Base-by-base conservation (phyloP, 2,113 vertebrate species). In the Malurus cyaneus region DNA sequence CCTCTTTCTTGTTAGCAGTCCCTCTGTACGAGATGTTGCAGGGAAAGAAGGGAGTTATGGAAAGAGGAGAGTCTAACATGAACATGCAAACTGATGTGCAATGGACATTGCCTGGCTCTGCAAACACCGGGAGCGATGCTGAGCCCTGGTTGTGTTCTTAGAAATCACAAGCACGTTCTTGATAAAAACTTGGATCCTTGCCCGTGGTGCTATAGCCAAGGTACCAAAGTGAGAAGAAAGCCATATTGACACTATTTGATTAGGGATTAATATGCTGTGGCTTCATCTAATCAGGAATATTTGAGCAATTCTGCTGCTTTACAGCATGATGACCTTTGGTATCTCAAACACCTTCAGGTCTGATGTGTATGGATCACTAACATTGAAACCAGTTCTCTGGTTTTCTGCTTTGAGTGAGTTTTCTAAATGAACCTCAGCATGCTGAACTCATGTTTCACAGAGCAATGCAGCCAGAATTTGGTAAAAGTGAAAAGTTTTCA, bases 101-200 rank as follows among this genome's bases (percentile, higher is more conserved):
- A 6, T 44, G 2, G 11, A 10, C 56, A 14, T 52, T 0, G 0
- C 62, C 74, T 80, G 25, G 50, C 57, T 92, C 66, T 93, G 70
- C 90, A 94, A 62, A 80, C 64, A 14, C 24, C 16, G 65, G 60
- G 56, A 1, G 9, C 39, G 52, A 19, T 6, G 7, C 56, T 62
- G 86, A 86, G 6, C 39, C 54, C 92, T 60, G 52, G 26, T 9
- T 80, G 50, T 64, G 72, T 56, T 80, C 88, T 69, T 47, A 52
- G 60, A 83, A 90, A 80, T 83, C 56, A 73, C 59, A 70, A 36
- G 52, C 64, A 32, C 6, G 3, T 83, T 86, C 88, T 78, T 71
- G 67, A 86, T 88, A 90, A 93, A 88, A 59, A 20, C 74, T 76
- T 86, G 83, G 84, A 92, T 46, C 29, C n/a, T 76, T n/a, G 70